These are phyloP conservation scores for Napeogenes inachia DNA, from an alignment of 2,888 invertebrate genomes.

Conservation along the genomic window DNA sequence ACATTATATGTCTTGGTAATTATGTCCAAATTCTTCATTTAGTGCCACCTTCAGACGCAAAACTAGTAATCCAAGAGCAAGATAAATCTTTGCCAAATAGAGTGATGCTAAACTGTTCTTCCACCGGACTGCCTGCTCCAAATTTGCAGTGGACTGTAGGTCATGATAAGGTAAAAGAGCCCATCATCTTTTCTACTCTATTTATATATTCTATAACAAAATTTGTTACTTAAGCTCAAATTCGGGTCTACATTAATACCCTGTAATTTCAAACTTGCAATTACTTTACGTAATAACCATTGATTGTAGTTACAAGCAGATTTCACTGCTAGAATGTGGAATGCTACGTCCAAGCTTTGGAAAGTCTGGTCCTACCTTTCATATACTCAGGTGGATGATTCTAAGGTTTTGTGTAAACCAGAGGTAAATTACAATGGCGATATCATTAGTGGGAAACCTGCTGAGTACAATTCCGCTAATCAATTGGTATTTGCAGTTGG, in stretches of 20 bases:
- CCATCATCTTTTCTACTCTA: not conserved
- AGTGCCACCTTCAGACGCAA: conserved; percentile 56
- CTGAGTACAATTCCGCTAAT: conserved; percentile 40
- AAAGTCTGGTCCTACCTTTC: conserved; percentile 54
- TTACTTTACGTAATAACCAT: not conserved
- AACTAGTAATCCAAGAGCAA: conserved; percentile 32
- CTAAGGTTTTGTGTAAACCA: conserved; percentile 46
- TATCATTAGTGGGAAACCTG: conserved; percentile 38
- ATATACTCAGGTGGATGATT: conserved; percentile 36
- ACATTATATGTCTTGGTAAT: too few relatives aligned
- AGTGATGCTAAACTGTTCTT: conserved; percentile 54
- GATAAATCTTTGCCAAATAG: conserved; percentile 37
- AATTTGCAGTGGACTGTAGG: conserved; percentile 52
- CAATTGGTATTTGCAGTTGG: conserved; percentile 36
- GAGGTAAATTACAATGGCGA: conserved; percentile 34
- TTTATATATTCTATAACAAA: too few relatives aligned
- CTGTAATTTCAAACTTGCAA: too few relatives aligned
- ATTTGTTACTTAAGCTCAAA: too few relatives aligned
- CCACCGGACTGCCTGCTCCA: conserved; percentile 56
- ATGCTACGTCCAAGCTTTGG: conserved; percentile 56
- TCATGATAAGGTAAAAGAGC: conserved; percentile 43
- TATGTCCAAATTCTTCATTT: conserved; percentile 19
- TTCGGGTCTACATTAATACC: too few relatives aligned
- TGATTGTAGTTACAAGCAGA: conserved; percentile 47
- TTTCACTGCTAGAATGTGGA: conserved; percentile 53